These are phyloP conservation scores for Drosophila parabipectinata DNA, from an alignment of 1,140 invertebrate genomes.

Conservation along the genomic window DNA sequence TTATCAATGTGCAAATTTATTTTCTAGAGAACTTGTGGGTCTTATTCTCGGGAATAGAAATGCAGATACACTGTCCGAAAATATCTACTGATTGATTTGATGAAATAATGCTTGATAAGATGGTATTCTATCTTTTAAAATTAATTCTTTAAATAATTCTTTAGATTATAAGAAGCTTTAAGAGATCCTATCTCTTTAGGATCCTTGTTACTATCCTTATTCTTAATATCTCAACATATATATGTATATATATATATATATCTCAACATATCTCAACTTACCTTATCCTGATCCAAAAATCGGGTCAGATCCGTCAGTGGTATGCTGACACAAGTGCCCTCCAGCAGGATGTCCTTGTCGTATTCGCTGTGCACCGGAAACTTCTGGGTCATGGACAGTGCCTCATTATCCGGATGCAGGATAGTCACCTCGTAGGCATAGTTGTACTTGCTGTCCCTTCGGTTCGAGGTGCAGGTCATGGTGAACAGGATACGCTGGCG, in stretches of 20 bases:
- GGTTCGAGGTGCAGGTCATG: conserved; percentile 81
- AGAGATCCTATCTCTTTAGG: too few species aligned
- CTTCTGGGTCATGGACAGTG: conserved; percentile 73
- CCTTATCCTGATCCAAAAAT: conserved; percentile 75
- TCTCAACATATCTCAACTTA: too few species aligned
- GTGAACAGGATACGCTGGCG: conserved; percentile 74
- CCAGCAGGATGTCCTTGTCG: conserved; percentile 73
- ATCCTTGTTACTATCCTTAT: too few species aligned
- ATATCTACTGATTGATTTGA: background rate
- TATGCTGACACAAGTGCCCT: conserved; percentile 78
- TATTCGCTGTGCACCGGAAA: conserved; percentile 82
- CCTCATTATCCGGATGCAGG: conserved; percentile 70
- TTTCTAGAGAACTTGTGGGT: conserved; percentile 1
- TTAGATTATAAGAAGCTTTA: too few species aligned
- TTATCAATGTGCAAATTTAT: conserved; percentile 22
- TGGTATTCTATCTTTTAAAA: too few species aligned
- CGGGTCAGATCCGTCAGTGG: conserved; percentile 58
- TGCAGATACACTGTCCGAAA: background rate
- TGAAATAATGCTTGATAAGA: too few species aligned
- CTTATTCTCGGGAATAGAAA: background rate
- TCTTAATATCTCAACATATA: too few species aligned
- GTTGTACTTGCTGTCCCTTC: conserved; percentile 72
- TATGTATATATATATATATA: too few species aligned
- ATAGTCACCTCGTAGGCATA: conserved; percentile 80
- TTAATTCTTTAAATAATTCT: too few species aligned